phyloP scores from a whole-genome alignment of 2,888 invertebrate genomes.

The Campoletis raptor region DNA sequence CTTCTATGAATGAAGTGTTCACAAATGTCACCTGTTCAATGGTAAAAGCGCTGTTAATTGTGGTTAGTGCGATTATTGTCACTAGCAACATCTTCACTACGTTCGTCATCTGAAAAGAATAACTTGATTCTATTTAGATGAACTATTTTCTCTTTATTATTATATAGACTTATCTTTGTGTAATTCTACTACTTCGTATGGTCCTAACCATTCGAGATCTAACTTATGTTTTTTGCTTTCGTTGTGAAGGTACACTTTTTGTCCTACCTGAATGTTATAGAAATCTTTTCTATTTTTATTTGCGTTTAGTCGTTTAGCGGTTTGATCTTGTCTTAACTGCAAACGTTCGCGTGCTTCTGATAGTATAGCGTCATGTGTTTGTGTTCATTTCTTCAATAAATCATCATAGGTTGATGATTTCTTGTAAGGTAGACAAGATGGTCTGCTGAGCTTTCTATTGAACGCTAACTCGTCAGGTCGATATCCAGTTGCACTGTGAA shows the following conservation, averaged over 20 bases:
- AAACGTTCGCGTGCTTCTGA: slow-evolving; percentile 53
- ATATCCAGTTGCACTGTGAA: slow-evolving; percentile 53
- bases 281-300: slow-evolving; percentile 36
- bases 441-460: slow-evolving; percentile 57
- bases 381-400: slow-evolving; percentile 53
- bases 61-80: slow-evolving; percentile 35
- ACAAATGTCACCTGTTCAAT: slow-evolving; percentile 48
- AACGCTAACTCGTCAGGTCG: slow-evolving; percentile 53
- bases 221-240: slow-evolving; percentile 53
- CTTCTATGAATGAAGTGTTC: slow-evolving; percentile 49
- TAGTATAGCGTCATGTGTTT: slow-evolving; percentile 45
- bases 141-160: slow-evolving; percentile 44
- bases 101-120: slow-evolving; percentile 50
- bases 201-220: slow-evolving; percentile 56
- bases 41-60: slow-evolving; percentile 46
- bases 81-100: slow-evolving; percentile 45
- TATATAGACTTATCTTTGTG: slow-evolving; percentile 40
- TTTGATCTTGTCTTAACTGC: slow-evolving; percentile 31
- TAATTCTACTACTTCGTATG: slow-evolving; percentile 48
- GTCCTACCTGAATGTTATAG: slow-evolving; percentile 33
- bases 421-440: slow-evolving; percentile 44
- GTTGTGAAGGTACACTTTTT: slow-evolving; percentile 42
- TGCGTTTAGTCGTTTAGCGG: slow-evolving; percentile 41
- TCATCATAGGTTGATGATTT: slow-evolving; percentile 51
- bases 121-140: slow-evolving; percentile 49